Evolutionary conservation across 2,888 invertebrate genomes (phyloP).

Genomic region (Hofmannophila pseudospretella): DNA sequence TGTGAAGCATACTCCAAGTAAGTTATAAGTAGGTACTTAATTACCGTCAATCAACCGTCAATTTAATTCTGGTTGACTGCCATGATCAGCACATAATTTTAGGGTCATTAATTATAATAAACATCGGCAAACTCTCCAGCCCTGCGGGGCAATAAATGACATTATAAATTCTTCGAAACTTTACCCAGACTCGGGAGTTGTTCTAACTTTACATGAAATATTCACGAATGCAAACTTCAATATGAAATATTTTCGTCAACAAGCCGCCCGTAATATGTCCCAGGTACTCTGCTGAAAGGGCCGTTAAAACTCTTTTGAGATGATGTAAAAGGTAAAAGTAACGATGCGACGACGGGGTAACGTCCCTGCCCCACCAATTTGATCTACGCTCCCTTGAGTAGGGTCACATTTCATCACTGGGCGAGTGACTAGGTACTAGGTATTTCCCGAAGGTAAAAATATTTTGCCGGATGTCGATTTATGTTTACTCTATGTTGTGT

Average conservation of each 20-base stretch:
- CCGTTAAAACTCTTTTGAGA: constrained; percentile 25
- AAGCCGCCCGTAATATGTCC: constrained; percentile 21
- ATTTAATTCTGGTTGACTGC: no score
- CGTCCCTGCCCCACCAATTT: constrained; percentile 23
- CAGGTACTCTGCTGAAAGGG: constrained; percentile 21
- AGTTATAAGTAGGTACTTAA: no score
- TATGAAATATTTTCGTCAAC: constrained; percentile 41
- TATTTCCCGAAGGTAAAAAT: constrained; percentile 30
- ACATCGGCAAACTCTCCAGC: constrained; percentile 13
- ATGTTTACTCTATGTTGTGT: constrained; percentile 18
- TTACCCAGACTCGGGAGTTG: constrained; percentile 24
- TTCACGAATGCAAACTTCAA: constrained; percentile 36
- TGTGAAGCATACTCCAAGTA: no score
- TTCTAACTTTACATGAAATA: constrained; percentile 37
- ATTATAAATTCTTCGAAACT: constrained; percentile 39
- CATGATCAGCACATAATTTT: no score
- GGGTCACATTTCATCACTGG: constrained; percentile 39
- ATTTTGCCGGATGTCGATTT: constrained; percentile 21
- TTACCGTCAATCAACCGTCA: no score
- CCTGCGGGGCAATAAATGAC: constrained; percentile 26
- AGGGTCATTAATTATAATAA: constrained; percentile 4
- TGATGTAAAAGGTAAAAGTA: constrained; percentile 27
- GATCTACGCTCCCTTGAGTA: constrained; percentile 32
- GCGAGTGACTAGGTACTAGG: constrained; percentile 19
- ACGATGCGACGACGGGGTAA: constrained; percentile 9